phyloP scores from a whole-genome alignment of 30 jellyfish, hydroid and myxozoan genomes.

The Chrysaora quinquecirrha region DNA sequence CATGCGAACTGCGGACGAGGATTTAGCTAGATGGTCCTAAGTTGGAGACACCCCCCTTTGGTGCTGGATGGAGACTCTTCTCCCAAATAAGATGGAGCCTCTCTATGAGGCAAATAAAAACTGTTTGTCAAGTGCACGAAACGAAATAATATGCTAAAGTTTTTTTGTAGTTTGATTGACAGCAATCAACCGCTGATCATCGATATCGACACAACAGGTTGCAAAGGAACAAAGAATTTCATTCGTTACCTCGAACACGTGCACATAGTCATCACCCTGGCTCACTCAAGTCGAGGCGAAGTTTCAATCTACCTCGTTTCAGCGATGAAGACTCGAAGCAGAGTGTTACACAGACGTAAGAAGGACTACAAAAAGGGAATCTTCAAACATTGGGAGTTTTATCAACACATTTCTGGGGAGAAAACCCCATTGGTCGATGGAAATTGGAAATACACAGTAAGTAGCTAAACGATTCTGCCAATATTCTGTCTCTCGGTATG shows the following conservation, averaged over 20 bases:
- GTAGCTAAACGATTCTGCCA: no score
- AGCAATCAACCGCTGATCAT: conserved; percentile 57
- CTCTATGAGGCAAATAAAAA: no score
- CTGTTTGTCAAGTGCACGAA: no score
- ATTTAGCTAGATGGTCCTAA: no score
- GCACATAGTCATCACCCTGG: conserved; percentile 71
- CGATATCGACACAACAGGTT: conserved; percentile 64
- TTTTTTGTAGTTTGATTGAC: conserved; percentile 56
- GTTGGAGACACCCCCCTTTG: no score
- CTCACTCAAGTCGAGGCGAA: conserved; percentile 86
- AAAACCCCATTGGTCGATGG: conserved; percentile 89
- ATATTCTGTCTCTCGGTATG: no score
- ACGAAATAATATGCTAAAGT: no score
- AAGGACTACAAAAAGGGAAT: conserved; percentile 57
- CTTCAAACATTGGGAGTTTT: conserved; percentile 84
- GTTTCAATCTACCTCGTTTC: conserved; percentile 76
- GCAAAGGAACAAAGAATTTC: conserved; percentile 73
- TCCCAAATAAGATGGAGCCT: no score
- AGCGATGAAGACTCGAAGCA: conserved; percentile 91
- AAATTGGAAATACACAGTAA: conserved; percentile 62
- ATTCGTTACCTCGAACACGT: conserved; percentile 90
- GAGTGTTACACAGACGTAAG: conserved; percentile 67
- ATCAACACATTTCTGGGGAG: conserved; percentile 98
- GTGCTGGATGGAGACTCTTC: no score
- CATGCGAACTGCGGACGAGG: no score